phyloP scores from a whole-genome alignment of 1,140 invertebrate species.

The Dendroctonus valens region DNA sequence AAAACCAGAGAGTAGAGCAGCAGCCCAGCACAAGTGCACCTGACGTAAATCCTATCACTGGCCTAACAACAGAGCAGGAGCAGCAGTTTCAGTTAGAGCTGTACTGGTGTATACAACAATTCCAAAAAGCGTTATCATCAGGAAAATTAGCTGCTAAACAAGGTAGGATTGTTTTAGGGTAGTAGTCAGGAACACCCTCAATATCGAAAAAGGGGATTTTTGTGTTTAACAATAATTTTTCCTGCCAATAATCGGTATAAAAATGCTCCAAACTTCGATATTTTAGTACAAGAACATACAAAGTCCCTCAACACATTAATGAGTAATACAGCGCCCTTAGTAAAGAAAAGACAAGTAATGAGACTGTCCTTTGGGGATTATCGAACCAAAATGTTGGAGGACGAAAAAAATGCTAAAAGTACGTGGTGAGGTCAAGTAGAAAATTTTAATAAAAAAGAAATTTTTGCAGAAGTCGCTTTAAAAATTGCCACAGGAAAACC shows the following conservation, averaged over 20 bases:
- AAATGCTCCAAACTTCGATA: background rate
- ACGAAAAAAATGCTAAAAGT: slow-evolving; percentile 64
- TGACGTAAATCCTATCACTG: background rate
- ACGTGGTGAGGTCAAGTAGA: slow-evolving; percentile 20
- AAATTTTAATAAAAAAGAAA: background rate
- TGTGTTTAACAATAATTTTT: background rate
- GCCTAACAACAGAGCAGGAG: slow-evolving; percentile 16
- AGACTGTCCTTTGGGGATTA: slow-evolving; percentile 71
- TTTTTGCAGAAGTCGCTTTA: slow-evolving; percentile 50
- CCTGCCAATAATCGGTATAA: background rate
- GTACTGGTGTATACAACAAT: slow-evolving; percentile 73
- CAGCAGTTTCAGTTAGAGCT: slow-evolving; percentile 71
- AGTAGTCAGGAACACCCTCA: background rate
- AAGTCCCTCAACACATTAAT: slow-evolving; percentile 66
- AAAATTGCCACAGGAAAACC: slow-evolving; percentile 40
- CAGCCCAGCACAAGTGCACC: slow-evolving; percentile 5
- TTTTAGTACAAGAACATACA: slow-evolving; percentile 59
- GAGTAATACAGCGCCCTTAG: slow-evolving; percentile 62
- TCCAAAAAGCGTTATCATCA: slow-evolving; percentile 58
- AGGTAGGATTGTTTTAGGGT: slow-evolving; percentile 48
- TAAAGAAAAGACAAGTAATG: slow-evolving; percentile 73
- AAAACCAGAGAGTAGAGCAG: background rate
- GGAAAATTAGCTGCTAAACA: slow-evolving; percentile 65
- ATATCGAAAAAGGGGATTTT: background rate
- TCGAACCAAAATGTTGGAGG: slow-evolving; percentile 68